Conservation (phyloP, 2,113 vertebrate genomes). For the Dromas ardeola region DNA sequence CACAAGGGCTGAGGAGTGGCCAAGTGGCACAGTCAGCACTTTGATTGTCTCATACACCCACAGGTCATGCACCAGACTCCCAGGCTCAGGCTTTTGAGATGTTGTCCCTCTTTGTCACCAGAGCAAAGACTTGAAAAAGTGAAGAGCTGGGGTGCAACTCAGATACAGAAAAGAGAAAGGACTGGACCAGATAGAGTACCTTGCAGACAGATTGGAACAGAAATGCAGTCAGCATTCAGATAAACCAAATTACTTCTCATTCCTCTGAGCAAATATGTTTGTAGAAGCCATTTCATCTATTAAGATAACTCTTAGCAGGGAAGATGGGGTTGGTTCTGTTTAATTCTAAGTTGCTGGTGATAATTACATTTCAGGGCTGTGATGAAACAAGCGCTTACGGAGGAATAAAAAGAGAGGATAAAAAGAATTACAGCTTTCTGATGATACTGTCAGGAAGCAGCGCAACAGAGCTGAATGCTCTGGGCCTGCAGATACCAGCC, state of each 20-base stretch:
- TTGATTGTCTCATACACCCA: not conserved
- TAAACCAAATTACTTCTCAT: not conserved
- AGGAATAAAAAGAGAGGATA: not conserved
- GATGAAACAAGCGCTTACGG: not conserved
- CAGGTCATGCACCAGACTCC: not conserved
- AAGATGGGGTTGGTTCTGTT: not conserved
- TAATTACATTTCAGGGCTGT: not conserved
- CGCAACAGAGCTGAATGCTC: not conserved
- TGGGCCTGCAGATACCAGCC: not conserved
- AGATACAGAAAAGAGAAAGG: not conserved
- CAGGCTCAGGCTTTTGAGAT: not conserved
- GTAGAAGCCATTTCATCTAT: not conserved
- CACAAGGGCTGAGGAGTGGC: not conserved
- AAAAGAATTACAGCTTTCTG: not conserved
- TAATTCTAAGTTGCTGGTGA: not conserved
- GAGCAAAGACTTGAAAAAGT: not conserved
- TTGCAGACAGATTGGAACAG: not conserved
- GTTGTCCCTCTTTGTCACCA: not conserved
- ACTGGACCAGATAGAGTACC: not conserved
- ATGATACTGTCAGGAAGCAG: not conserved
- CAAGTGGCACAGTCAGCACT: not conserved
- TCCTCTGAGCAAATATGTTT: not conserved
- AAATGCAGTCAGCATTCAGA: not conserved
- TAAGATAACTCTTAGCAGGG: not conserved
- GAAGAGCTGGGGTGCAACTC: not conserved